These are phyloP conservation scores for Amphiduros pacificus DNA, from an alignment of 2,888 invertebrate genomes.

Conservation along the genomic window DNA sequence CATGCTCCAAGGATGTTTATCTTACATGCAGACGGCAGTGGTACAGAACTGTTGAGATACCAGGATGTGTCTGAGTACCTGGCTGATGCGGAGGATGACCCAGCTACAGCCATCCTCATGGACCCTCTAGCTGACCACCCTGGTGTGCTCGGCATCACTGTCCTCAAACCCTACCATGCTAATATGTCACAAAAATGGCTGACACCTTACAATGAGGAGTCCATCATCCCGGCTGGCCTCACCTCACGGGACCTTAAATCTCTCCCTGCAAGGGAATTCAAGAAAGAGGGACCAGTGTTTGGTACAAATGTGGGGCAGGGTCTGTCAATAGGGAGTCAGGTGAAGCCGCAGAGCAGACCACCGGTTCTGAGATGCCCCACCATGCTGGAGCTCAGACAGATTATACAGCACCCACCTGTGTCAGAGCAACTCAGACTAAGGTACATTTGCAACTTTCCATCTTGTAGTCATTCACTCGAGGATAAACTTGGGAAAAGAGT, in stretches of 20 bases:
- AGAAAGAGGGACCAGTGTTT: conserved; percentile 51
- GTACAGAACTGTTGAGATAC: conserved; percentile 53
- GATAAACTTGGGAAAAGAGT: no score
- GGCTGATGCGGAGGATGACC: conserved; percentile 50
- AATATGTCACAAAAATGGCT: conserved; percentile 53
- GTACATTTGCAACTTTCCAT: no score
- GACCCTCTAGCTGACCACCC: conserved; percentile 55
- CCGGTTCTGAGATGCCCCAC: conserved; percentile 52
- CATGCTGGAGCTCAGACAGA: conserved; percentile 48
- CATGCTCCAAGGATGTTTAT: conserved; percentile 57
- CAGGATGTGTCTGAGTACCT: conserved; percentile 55
- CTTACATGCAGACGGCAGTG: conserved; percentile 53
- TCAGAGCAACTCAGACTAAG: conserved; percentile 36
- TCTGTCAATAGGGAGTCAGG: conserved; percentile 45
- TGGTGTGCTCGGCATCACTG: conserved; percentile 52
- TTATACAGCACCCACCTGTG: conserved; percentile 56
- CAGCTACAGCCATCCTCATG: conserved; percentile 50
- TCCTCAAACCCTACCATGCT: conserved; percentile 48
- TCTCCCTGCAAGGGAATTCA: conserved; percentile 50
- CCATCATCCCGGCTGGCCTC: conserved; percentile 56
- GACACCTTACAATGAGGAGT: conserved; percentile 49
- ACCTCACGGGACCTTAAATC: conserved; percentile 48
- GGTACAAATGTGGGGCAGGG: conserved; percentile 55
- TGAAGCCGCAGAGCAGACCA: conserved; percentile 31
- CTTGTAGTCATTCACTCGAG: no score